Percentiles rank a stretch among this genome's conserved stretches.
Evolutionary conservation across 2,113 vertebrate genomes (phyloP).

Genomic region (Bubo scandiacus): DNA sequence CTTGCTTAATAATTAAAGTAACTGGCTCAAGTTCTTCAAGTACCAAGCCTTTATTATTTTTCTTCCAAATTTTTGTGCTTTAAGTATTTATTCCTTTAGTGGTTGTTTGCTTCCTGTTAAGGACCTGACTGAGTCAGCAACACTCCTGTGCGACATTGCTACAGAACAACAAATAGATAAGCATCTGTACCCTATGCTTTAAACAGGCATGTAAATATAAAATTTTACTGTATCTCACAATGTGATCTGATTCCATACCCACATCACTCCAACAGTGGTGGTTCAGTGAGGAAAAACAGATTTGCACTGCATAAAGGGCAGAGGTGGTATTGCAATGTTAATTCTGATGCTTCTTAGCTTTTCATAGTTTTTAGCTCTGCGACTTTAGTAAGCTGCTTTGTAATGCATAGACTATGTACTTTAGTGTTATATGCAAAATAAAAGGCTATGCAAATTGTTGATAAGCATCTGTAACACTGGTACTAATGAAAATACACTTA

Average conservation of each 20-base stretch:
- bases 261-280: background rate
- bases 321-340: background rate
- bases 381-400: background rate
- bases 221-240: background rate
- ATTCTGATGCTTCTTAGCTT: background rate
- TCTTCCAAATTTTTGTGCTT: background rate
- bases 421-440: background rate
- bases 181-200: background rate
- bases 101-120: background rate
- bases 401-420: background rate
- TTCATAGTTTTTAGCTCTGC: background rate
- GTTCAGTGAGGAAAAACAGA: background rate
- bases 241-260: background rate
- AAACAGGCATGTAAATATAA: background rate
- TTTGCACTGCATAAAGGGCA: background rate
- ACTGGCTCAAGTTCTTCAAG: background rate
- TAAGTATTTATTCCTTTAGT: background rate
- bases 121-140: background rate
- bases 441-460: background rate
- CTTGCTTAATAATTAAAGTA: background rate
- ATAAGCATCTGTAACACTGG: background rate
- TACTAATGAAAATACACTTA: background rate
- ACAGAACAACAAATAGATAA: background rate
- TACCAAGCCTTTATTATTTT: background rate
- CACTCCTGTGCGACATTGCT: background rate